phyloP scores from a whole-genome alignment of 2,888 invertebrate genomes.

The Hirtodrosophila trivittata region DNA sequence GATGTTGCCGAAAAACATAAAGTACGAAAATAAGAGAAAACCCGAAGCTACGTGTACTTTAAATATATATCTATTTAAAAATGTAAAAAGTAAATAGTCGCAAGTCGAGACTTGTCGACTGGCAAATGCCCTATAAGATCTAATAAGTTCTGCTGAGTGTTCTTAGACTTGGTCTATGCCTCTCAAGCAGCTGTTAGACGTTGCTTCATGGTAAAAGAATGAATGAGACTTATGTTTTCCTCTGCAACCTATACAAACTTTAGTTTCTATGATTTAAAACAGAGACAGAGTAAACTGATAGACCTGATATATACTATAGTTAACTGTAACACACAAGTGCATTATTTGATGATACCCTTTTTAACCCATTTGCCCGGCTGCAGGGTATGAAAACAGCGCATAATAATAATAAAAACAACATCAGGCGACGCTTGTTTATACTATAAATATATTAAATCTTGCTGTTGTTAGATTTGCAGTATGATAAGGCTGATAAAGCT shows the following conservation, averaged over 20 bases:
- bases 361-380: not conserved
- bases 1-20: slow-evolving; percentile 12
- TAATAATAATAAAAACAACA: slow-evolving; percentile 41
- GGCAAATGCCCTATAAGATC: slow-evolving; percentile 3
- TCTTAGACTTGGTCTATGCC: too few species aligned
- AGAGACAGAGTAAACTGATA: too few species aligned
- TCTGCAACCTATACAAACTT: too few species aligned
- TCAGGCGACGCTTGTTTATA: slow-evolving; percentile 53
- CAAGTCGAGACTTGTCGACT: not conserved
- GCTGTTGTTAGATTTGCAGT: slow-evolving; percentile 64
- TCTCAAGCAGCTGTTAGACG: too few species aligned
- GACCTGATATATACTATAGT: too few species aligned
- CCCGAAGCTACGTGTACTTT: slow-evolving; percentile 14
- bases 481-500: slow-evolving; percentile 46
- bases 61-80: slow-evolving; percentile 8
- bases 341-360: not conserved
- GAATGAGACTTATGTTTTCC: too few species aligned
- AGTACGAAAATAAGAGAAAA: slow-evolving; percentile 26
- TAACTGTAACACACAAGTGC: too few species aligned
- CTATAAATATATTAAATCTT: slow-evolving; percentile 70
- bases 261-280: too few species aligned
- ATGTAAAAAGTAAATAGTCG: not conserved
- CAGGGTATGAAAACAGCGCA: slow-evolving; percentile 33
- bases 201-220: too few species aligned
- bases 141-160: too few species aligned